These are phyloP conservation scores for Watsonalla binaria DNA, from an alignment of 2,888 invertebrate species.

Conservation along the genomic window DNA sequence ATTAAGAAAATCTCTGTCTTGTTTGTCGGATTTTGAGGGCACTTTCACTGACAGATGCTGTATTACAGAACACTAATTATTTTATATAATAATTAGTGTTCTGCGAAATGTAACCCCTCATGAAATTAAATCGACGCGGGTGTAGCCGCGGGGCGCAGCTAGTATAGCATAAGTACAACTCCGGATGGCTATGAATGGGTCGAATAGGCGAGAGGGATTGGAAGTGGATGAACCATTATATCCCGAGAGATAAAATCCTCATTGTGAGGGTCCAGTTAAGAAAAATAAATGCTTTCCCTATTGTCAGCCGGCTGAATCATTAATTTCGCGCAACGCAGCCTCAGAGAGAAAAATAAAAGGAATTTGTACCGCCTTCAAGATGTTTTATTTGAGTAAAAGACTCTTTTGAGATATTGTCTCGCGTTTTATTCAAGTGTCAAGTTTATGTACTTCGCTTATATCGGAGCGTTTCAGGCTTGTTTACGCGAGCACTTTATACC, in stretches of 20 bases:
- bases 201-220: neutral
- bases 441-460: conserved; percentile 6
- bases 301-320: conserved; percentile 47
- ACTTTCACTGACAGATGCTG: too few relatives aligned
- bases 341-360: conserved; percentile 26
- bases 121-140: too few relatives aligned
- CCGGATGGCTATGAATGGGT: neutral
- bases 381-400: conserved; percentile 21
- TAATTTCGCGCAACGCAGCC: conserved; percentile 39
- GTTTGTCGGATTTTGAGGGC: too few relatives aligned
- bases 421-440: conserved; percentile 18
- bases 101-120: too few relatives aligned
- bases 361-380: conserved; percentile 19
- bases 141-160: too few relatives aligned
- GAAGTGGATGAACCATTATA: conserved; percentile 4
- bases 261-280: conserved; percentile 33
- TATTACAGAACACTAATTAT: too few relatives aligned
- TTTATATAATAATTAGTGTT: too few relatives aligned
- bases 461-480: neutral
- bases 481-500: too few relatives aligned
- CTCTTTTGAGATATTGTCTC: conserved; percentile 21
- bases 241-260: conserved; percentile 17
- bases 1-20: too few relatives aligned
- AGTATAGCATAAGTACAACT: too few relatives aligned
- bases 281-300: conserved; percentile 42